Percentiles rank a stretch among this genome's conserved stretches.
These are phyloP conservation scores for Phrixothrix hirtus DNA, from an alignment of 2,888 invertebrate species.

Conservation along the genomic window DNA sequence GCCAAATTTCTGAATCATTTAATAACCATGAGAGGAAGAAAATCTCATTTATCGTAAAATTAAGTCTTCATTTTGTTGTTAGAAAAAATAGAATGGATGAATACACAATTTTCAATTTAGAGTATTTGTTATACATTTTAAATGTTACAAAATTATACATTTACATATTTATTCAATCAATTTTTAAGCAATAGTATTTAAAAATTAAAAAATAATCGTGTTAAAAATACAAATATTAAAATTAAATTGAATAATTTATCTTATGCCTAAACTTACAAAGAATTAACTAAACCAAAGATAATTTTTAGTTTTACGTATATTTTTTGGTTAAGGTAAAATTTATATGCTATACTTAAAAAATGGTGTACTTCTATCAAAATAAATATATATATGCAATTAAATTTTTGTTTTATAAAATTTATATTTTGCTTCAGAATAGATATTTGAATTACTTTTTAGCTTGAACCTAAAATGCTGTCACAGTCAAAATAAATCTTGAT, in stretches of 20 bases:
- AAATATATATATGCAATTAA: conserved; percentile 17
- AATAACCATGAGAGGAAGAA: no score
- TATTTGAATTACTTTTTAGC: no score
- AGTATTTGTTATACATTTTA: conserved; percentile 14
- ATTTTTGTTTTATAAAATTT: conserved; percentile 13
- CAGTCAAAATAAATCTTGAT: no score
- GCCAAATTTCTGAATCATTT: no score
- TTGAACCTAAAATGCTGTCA: no score
- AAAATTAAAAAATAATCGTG: not conserved
- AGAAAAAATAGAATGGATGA: no score
- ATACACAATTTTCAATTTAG: conserved; percentile 7
- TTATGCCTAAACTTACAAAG: not conserved
- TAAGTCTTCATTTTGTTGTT: no score
- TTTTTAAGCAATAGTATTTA: not conserved
- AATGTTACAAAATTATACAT: conserved; percentile 5
- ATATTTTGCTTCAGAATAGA: conserved; percentile 17
- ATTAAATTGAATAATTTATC: not conserved
- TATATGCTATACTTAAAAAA: conserved; percentile 4
- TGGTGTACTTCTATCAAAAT: conserved; percentile 14
- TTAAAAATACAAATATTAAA: not conserved
- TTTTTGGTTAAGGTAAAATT: conserved; percentile 7
- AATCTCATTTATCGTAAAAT: no score
- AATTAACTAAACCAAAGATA: conserved; percentile 8
- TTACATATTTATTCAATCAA: not conserved
- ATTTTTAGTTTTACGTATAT: conserved; percentile 4